These are phyloP conservation scores for Bactericera cockerelli DNA, from an alignment of 1,140 invertebrate species.

Conservation along the genomic window DNA sequence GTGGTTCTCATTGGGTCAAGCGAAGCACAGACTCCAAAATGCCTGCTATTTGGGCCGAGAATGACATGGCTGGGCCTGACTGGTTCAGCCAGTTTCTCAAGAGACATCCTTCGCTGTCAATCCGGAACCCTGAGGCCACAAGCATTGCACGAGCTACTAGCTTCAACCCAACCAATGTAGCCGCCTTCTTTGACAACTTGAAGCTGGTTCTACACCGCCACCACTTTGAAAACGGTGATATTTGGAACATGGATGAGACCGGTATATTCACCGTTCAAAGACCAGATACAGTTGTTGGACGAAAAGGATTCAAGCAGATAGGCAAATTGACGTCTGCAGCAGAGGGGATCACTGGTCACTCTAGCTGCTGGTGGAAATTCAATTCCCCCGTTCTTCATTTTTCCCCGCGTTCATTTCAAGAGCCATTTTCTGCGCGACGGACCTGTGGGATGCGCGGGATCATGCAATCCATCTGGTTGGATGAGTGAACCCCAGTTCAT, in stretches of 20 bases:
- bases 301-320: constrained; percentile 30
- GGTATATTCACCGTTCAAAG: constrained; percentile 30
- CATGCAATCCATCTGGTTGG: constrained; percentile 16
- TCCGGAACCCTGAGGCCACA: constrained; percentile 29
- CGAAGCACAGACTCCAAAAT: too few species aligned
- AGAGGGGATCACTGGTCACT: constrained; percentile 32
- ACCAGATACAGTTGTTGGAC: constrained; percentile 25
- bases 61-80: constrained; percentile 28
- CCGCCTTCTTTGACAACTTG: constrained; percentile 27
- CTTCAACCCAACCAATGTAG: constrained; percentile 32
- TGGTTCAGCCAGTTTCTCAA: constrained; percentile 33
- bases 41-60: constrained; percentile 26
- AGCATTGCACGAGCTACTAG: constrained; percentile 30
- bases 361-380: constrained; percentile 29
- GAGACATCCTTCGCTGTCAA: constrained; percentile 29
- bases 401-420: constrained; percentile 27
- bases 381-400: constrained; percentile 32
- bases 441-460: constrained; percentile 10
- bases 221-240: constrained; percentile 23
- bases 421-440: constrained; percentile 21
- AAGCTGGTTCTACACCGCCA: constrained; percentile 23
- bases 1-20: too few species aligned
- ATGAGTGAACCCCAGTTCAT: constrained; percentile 14
- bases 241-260: constrained; percentile 34
- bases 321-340: constrained; percentile 29